A percentile compares a stretch with the other conserved stretches of the same genome.
Conservation (phyloP, 2,113 vertebrate species). For the Brevimyrus niger region DNA sequence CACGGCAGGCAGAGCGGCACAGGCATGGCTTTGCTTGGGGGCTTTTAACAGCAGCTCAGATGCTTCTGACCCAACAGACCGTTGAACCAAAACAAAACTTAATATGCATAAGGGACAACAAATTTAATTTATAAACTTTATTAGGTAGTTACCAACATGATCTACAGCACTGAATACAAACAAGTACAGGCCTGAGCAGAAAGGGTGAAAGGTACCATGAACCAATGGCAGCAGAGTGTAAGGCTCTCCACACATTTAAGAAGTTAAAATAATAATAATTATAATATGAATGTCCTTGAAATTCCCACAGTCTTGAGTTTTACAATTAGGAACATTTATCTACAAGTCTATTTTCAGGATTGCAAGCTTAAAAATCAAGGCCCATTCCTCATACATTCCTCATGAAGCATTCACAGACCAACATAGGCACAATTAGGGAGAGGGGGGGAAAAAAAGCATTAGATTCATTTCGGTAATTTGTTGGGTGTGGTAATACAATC, state of each 20-base stretch:
- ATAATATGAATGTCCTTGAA: background rate
- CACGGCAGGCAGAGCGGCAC: background rate
- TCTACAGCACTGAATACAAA: conserved; percentile 79
- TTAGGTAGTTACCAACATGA: conserved; percentile 77
- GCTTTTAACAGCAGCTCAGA: background rate
- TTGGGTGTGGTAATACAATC: background rate
- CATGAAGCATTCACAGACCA: background rate
- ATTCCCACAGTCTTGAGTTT: background rate
- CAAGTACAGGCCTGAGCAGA: conserved; percentile 61
- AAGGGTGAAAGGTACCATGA: conserved; percentile 29
- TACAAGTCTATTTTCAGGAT: background rate
- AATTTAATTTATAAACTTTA: conserved; percentile 72
- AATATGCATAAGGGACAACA: background rate
- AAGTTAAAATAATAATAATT: background rate
- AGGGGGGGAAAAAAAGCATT: background rate
- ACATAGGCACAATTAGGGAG: background rate
- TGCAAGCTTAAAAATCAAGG: background rate
- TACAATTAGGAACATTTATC: background rate
- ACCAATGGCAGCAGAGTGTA: conserved; percentile 32
- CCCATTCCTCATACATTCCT: background rate
- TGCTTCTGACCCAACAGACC: background rate
- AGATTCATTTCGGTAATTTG: conserved; percentile 40
- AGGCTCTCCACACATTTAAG: background rate
- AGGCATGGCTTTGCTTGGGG: background rate
- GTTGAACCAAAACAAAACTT: background rate